A percentile compares a stretch with the other conserved stretches of the same genome.
phyloP scores from a whole-genome alignment of 2,888 invertebrate species.

The Rhingia rostrata region DNA sequence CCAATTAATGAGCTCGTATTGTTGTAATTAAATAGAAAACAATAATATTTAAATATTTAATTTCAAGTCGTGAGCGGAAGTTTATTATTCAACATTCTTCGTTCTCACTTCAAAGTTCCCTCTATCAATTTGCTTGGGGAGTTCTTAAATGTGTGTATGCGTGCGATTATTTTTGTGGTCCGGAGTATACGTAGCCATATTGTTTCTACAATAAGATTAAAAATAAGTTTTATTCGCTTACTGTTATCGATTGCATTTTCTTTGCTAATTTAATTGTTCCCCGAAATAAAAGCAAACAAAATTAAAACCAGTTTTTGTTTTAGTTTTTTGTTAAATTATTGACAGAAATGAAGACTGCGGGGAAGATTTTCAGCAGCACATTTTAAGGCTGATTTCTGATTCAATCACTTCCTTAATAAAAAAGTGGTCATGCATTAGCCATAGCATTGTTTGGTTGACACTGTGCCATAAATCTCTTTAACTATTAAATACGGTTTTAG shows the following conservation, averaged over 20 bases:
- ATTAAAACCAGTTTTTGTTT: not conserved
- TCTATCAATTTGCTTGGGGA: conserved; percentile 12
- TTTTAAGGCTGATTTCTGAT: conserved; percentile 3
- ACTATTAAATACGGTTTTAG: not conserved
- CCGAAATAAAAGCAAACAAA: conserved; percentile 11
- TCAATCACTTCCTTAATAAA: conserved; percentile 18
- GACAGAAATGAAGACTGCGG: not conserved
- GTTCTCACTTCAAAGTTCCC: not conserved
- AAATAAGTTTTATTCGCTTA: conserved; percentile 7
- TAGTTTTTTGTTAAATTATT: not conserved
- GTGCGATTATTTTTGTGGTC: conserved; percentile 3
- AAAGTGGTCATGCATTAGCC: not conserved
- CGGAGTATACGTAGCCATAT: no score
- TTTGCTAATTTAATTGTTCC: conserved; percentile 23
- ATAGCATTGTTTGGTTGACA: conserved; percentile 17
- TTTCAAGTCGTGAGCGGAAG: conserved; percentile 54
- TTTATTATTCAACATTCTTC: conserved; percentile 61
- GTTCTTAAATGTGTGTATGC: conserved; percentile 18
- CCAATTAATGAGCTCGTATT: conserved; percentile 37
- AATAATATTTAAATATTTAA: conserved; percentile 35
- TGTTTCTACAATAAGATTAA: not conserved
- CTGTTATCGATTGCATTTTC: conserved; percentile 38
- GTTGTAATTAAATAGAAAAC: conserved; percentile 45
- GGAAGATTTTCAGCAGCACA: conserved; percentile 21
- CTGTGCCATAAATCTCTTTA: conserved; percentile 19